Evolutionary conservation across 1,140 invertebrate species (phyloP).

Genomic region (Xylocopa sonorina): DNA sequence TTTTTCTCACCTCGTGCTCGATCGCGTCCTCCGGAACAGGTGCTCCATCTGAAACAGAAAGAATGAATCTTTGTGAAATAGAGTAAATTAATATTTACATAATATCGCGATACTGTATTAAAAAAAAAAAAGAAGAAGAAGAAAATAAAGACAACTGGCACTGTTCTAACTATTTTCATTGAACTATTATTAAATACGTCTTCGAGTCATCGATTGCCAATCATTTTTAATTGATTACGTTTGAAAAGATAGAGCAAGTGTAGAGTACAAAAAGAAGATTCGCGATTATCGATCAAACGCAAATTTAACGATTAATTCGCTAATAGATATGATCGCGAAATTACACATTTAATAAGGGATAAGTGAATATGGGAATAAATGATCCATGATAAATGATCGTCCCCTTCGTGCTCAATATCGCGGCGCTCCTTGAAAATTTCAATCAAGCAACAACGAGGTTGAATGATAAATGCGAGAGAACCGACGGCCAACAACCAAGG

Average conservation of each 20-base stretch:
- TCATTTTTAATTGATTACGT: no score
- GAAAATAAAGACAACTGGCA: no score
- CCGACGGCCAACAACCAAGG: conserved; percentile 1
- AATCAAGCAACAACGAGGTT: conserved; percentile 17
- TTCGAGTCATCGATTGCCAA: no score
- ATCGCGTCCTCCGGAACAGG: conserved; percentile 63
- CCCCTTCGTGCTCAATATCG: not conserved
- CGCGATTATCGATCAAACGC: not conserved
- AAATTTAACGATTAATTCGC: conserved; percentile 9
- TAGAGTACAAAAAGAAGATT: not conserved
- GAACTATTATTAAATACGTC: no score
- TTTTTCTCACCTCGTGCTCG: conserved; percentile 69
- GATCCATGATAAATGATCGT: conserved; percentile 28
- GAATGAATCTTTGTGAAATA: conserved; percentile 24
- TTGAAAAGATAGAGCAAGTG: no score
- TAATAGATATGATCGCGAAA: conserved; percentile 18
- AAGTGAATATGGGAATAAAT: conserved; percentile 14
- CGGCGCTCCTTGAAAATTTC: conserved; percentile 8
- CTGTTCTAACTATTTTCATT: no score
- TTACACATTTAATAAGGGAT: conserved; percentile 15
- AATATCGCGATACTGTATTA: no score
- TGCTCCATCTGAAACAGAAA: conserved; percentile 75
- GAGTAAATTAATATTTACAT: no score
- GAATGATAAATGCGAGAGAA: conserved; percentile 23
- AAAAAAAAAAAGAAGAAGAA: no score